phyloP scores from a whole-genome alignment of 2,113 vertebrate species.

The Tragelaphus imberbis region DNA sequence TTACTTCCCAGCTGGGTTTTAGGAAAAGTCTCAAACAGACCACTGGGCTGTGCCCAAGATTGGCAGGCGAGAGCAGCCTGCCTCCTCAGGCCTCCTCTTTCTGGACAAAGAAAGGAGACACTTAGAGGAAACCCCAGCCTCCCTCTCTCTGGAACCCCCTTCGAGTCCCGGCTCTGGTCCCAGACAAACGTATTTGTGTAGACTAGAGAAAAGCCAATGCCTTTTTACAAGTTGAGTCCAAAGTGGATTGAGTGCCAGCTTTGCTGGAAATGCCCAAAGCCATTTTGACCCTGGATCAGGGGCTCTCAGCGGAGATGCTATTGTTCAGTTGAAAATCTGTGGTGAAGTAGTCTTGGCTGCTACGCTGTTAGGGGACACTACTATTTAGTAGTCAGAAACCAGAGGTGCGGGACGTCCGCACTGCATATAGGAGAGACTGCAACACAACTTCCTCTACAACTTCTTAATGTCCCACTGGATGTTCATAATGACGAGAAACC shows the following conservation, averaged over 20 bases:
- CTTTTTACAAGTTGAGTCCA: conserved; percentile 19
- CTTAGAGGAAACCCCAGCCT: not conserved
- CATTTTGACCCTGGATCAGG: not conserved
- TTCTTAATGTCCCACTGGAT: not conserved
- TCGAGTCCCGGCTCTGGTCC: not conserved
- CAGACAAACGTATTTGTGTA: not conserved
- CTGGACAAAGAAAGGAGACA: not conserved
- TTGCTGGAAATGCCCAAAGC: not conserved
- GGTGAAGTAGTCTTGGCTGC: not conserved
- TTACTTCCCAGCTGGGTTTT: conserved; percentile 44
- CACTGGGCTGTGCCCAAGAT: not conserved
- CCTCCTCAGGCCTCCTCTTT: not conserved
- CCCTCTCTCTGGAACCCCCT: not conserved
- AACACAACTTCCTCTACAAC: not conserved
- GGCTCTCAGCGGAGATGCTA: not conserved
- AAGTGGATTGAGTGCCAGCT: not conserved
- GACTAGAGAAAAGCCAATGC: not conserved
- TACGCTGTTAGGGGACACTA: not conserved
- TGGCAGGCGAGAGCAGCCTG: not conserved
- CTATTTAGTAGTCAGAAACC: not conserved
- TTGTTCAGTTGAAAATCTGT: not conserved
- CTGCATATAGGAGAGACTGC: not conserved
- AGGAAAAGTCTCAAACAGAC: conserved; percentile 23
- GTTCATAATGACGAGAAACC: not conserved
- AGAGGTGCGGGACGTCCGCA: not conserved